Base-by-base conservation (phyloP, 2,797 vertebrate species). In the Tarsius wallacei region DNA sequence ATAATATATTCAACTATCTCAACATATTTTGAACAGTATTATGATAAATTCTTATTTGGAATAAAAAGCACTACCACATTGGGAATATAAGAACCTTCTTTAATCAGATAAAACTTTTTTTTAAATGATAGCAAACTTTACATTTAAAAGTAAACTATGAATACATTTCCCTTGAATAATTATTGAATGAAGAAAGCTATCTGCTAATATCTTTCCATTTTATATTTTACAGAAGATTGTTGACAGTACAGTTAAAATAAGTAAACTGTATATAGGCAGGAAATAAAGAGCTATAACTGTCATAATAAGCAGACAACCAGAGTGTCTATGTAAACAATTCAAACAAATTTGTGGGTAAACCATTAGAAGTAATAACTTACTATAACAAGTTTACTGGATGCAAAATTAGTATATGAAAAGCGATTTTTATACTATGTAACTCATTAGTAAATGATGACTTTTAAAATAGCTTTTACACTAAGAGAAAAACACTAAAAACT, bases 291-390 rank as follows among this genome's bases (percentile, higher is more conserved):
- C 78, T 91, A 68, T 93, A 76, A 74, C 8, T 80, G 4, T 42
- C 31, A 49, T 59, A 82, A 80, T n/a, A 13, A 80, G 28, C 13
- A 71, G 61, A 87, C 5, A 83, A 28, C 19, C 77, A 71, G 22
- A 94, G 7, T 49, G 33, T 84, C 31, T 85, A 74, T 70, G 22
- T 59, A 76, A 78, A 91, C 71, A 84, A 63, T 26, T 87, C 26
- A 87, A 84, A 89, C 49, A 81, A 81, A 10, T 70, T 17, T 61
- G 36, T 90, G 33, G 53, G 3, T 36, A 47, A 59, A 63, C 2
- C 73, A 87, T 31, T 87, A 78, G 24, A 95, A 78, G 78, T 77
- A 64, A 59, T 77, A 86, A 42, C 53, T 57, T 22, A 51, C n/a
- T 91, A 13, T 55, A 53, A 33, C 7, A 93, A 76, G 2, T 57